phyloP scores from a whole-genome alignment of 2,113 vertebrate species.

The Ceratotherium simum region DNA sequence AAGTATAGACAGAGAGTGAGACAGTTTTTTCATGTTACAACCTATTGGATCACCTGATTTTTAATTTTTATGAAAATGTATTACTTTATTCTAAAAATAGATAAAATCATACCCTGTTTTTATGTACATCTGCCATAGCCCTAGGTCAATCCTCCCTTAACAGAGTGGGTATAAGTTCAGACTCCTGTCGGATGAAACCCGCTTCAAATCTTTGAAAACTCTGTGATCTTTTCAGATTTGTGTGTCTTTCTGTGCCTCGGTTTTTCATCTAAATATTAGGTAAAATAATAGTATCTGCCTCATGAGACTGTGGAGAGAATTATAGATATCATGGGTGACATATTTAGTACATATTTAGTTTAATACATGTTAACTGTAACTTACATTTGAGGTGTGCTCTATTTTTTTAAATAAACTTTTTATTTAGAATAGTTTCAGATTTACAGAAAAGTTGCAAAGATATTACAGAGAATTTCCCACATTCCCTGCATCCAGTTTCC shows the following conservation, averaged over 20 bases:
- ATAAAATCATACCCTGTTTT: not conserved
- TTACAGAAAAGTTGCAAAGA: constrained; percentile 27
- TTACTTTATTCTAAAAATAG: not conserved
- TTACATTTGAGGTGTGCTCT: not conserved
- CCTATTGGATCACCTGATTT: not conserved
- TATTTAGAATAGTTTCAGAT: not conserved
- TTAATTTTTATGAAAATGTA: not conserved
- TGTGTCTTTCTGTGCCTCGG: not conserved
- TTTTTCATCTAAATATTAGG: not conserved
- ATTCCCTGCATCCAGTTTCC: not conserved
- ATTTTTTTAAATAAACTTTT: not conserved
- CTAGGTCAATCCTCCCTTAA: not conserved
- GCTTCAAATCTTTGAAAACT: not conserved
- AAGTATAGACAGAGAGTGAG: not conserved
- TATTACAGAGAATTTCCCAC: not conserved
- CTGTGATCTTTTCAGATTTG: not conserved
- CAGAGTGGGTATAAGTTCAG: not conserved
- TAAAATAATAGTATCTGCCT: not conserved
- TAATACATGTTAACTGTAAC: not conserved
- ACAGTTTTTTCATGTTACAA: not conserved
- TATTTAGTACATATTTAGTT: not conserved
- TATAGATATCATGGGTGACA: not conserved
- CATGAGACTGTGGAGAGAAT: not conserved
- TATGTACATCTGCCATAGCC: not conserved
- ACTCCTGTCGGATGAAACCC: not conserved